A percentile compares a stretch with the other conserved stretches of the same genome.
phyloP scores from a whole-genome alignment of 64 coral and sea anemone genomes.

The Actinia tenebrosa region DNA sequence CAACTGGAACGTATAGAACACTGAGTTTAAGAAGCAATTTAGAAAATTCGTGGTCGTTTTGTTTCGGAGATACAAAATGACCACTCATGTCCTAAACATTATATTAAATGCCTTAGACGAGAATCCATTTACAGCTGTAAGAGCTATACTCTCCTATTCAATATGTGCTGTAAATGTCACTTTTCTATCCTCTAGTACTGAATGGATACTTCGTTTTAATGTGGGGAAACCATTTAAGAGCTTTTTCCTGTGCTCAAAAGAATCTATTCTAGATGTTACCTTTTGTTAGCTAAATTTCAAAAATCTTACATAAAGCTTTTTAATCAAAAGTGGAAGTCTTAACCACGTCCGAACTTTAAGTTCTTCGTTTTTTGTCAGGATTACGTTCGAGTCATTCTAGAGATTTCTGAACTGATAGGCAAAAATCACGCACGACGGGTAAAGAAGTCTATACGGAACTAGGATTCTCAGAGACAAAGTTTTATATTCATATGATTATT shows the following conservation, averaged over 20 bases:
- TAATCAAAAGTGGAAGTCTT: conserved; percentile 5
- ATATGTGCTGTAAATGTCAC: not conserved
- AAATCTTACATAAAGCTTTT: not conserved
- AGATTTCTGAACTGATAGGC: too few species aligned
- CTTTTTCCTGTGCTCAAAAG: not conserved
- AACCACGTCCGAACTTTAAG: not conserved
- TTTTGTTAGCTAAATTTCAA: not conserved
- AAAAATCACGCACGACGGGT: too few species aligned
- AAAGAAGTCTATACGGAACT: too few species aligned
- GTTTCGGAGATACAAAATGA: too few species aligned
- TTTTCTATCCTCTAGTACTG: not conserved
- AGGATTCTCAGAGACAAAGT: too few species aligned
- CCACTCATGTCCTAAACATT: too few species aligned
- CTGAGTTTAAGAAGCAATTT: too few species aligned
- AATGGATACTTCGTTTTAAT: not conserved
- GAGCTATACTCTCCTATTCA: not conserved
- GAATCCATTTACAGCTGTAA: not conserved
- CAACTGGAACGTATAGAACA: too few species aligned
- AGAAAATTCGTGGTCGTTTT: too few species aligned
- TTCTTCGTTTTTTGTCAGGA: not conserved
- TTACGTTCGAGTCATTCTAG: too few species aligned
- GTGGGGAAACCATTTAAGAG: not conserved
- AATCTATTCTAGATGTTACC: not conserved
- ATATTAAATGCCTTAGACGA: too few species aligned
- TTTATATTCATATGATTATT: too few species aligned